Evolutionary conservation across 2,113 vertebrate genomes (phyloP), one percentile per base, ranked within the genome.

Genomic region (Andinoacara biseriatus): DNA sequence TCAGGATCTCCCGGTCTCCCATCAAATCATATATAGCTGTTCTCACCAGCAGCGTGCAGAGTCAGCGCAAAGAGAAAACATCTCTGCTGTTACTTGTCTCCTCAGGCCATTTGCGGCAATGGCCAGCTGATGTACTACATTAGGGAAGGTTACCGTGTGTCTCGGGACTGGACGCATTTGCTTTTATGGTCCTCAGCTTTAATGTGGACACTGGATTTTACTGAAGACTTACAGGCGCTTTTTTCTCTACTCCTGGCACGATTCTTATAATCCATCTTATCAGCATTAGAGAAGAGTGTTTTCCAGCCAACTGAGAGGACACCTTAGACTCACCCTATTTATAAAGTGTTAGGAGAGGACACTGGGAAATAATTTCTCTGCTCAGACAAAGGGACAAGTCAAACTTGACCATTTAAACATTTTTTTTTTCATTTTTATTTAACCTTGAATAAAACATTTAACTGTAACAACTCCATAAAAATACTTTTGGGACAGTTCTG

Each of bases 281-380:
- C 61, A 79, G 80, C 52, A 57, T 77, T 81, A 40, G 65, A 89
- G 33, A 49, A 54, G 20, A 69, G 11, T 1, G 13, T 56, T 60
- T 74, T 33, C 20, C 61, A 86, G 83, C 83, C 85, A 84, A 84
- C 54, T 65, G 52, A 57, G 56, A 85, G 62, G 54, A 57, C 10
- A 33, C 17, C 67, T 54, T 72, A 31, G 26, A 5, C 20, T 13
- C 54, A 35, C 43, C 20, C 26, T 58, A 3, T 80, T 86, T 86
- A 74, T 76, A 9, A 69, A 81, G 74, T 72, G 58, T 65, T 65
- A 43, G 43, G 69, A 54, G 74, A 72, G 63, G 69, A 85, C 63
- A 58, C 40, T 69, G 43, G 65, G 24, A 69, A 69, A 20, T 52
- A 29, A 1, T 29, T 49, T 52, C 40, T 29, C 24, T 69, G 65